Percentiles rank a stretch among this genome's conserved stretches.
These are phyloP conservation scores for Drosophila leonis DNA, from an alignment of 2,888 invertebrate genomes.

Conservation along the genomic window DNA sequence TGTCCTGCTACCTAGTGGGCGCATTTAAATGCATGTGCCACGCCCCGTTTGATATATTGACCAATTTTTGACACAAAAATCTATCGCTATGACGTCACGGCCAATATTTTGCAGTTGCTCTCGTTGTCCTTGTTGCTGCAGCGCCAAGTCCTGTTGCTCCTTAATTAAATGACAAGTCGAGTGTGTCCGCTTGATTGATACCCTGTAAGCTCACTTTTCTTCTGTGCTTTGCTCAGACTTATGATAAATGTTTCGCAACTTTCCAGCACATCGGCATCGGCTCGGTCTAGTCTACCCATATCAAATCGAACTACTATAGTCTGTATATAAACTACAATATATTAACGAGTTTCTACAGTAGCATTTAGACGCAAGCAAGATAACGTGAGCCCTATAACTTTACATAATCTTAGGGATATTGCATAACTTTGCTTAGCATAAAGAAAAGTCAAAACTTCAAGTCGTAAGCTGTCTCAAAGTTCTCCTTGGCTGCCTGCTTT, in stretches of 20 bases:
- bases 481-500: not conserved
- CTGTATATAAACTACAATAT: not conserved
- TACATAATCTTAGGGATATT: not conserved
- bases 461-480: not conserved
- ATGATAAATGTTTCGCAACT: too few species aligned
- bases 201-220: not conserved
- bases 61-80: constrained; percentile 37
- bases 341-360: too few species aligned
- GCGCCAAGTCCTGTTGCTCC: constrained; percentile 13
- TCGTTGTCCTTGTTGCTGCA: not conserved
- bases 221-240: too few species aligned
- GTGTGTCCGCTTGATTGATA: not conserved
- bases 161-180: constrained; percentile 29
- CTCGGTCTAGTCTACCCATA: not conserved
- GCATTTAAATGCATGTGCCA: constrained; percentile 47
- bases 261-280: too few species aligned
- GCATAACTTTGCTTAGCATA: not conserved
- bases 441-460: not conserved
- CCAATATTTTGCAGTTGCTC: constrained; percentile 8
- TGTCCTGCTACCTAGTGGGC: constrained; percentile 24
- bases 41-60: constrained; percentile 43
- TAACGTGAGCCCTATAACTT: not conserved
- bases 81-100: constrained; percentile 22
- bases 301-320: not conserved
- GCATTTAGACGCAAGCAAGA: not conserved